A percentile compares a stretch with the other conserved stretches of the same genome.
Evolutionary conservation across 2,797 vertebrate genomes (phyloP).

Genomic region (Graptemys geographica): DNA sequence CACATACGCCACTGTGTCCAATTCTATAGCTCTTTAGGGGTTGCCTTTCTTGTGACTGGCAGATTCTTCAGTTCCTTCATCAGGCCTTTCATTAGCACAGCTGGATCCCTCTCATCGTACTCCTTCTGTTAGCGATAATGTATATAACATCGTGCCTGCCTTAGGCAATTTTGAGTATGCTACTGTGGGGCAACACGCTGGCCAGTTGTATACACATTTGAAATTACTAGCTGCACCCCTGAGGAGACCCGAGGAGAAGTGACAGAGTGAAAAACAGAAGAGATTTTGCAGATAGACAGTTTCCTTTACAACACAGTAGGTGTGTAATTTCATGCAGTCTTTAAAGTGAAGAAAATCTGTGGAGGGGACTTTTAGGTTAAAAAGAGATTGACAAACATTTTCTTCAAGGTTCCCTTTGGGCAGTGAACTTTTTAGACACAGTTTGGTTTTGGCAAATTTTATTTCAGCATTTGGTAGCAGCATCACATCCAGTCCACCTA

Average conservation of each 20-base stretch:
- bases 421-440: conserved; percentile 1
- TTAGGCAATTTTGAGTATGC: background rate
- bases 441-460: background rate
- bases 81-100: conserved; percentile 13
- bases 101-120: background rate
- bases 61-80: conserved; percentile 35
- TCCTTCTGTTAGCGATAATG: background rate
- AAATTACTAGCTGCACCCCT: conserved; percentile 21
- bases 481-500: background rate
- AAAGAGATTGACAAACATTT: background rate
- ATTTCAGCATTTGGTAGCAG: background rate
- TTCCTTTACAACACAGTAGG: conserved; percentile 55
- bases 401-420: background rate
- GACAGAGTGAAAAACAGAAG: background rate
- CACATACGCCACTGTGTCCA: background rate
- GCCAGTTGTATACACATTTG: background rate
- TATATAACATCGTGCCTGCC: background rate
- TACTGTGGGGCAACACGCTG: background rate
- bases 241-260: conserved; percentile 17
- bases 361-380: conserved; percentile 2
- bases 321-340: conserved; percentile 14
- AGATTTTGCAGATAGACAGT: background rate
- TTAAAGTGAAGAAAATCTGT: conserved; percentile 45
- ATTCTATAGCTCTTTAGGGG: conserved; percentile 3
- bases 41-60: background rate